A percentile compares a stretch with the other conserved stretches of the same genome.
phyloP scores from a whole-genome alignment of 2,888 invertebrate species.

The Gibbula magus region DNA sequence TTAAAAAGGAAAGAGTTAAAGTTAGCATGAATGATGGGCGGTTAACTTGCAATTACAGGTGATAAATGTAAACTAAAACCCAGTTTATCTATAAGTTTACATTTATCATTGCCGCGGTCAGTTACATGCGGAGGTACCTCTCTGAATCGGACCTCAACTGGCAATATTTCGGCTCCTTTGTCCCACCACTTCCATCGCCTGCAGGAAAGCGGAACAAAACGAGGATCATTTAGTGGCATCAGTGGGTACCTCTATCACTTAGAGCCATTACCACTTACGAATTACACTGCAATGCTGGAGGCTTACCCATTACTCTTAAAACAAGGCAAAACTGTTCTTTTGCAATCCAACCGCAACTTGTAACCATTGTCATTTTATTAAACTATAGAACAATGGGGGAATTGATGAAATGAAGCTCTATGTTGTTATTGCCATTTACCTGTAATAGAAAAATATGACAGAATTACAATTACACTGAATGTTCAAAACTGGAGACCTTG shows the following conservation, averaged over 20 bases:
- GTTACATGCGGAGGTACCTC: conserved; percentile 58
- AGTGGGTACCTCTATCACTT: conserved; percentile 9
- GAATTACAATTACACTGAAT: background rate
- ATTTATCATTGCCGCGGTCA: conserved; percentile 36
- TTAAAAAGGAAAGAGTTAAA: conserved; percentile 1
- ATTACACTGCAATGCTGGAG: conserved; percentile 24
- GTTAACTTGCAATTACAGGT: conserved; percentile 17
- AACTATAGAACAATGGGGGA: conserved; percentile 13
- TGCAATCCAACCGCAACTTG: conserved; percentile 7
- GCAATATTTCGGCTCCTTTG: conserved; percentile 63
- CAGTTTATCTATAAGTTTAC: conserved; percentile 32
- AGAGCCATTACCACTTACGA: conserved; percentile 17
- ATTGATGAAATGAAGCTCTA: conserved; percentile 27
- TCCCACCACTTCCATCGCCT: conserved; percentile 61
- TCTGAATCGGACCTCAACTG: conserved; percentile 58
- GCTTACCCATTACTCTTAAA: conserved; percentile 32
- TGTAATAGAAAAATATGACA: conserved; percentile 19
- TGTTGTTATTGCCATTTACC: conserved; percentile 26
- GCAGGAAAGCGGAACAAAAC: conserved; percentile 72
- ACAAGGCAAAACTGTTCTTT: conserved; percentile 2
- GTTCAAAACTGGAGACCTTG: no score
- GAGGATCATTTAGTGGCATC: conserved; percentile 25
- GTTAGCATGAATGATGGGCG: conserved; percentile 18
- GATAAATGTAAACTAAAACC: conserved; percentile 36
- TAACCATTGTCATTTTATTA: background rate